Base-by-base conservation (phyloP, 1,140 invertebrate species). In the Pinna nobilis region DNA sequence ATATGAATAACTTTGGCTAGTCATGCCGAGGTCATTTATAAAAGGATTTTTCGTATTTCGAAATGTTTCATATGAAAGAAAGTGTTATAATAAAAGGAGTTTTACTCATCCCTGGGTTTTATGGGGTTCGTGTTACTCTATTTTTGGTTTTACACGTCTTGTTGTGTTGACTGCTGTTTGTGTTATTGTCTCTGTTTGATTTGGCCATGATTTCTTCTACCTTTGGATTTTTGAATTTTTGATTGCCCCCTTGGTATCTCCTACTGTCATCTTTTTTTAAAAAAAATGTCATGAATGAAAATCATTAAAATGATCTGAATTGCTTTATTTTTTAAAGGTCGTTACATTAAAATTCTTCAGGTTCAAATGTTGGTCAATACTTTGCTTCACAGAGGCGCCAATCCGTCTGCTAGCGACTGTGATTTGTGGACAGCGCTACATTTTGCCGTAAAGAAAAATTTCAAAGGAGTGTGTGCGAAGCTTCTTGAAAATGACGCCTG, bases 401-500 rank as follows among this genome's bases (percentile, higher is more conserved):
- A 80, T 51, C 80, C 82, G 0, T 82, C 81, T 0, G 67, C 79
- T 18, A 55, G 60, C 28, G 78, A 85, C 55, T 44, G 37, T 5
- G 68, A 81, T 6, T 53, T 76, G n/a, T 73, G 73, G 74, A 85
- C 84, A 33, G 77, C 84, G 4, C 69, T 86, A 32, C 84, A 86
- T 66, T 79, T 80, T 67, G 83, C 84, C 20, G 83, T 83, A 1
- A 63, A 70, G 50, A 70, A 78, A n/a, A 77, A 77, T 55, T 82
- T 83, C 41, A 80, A 78, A 68, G 80, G 81, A 18, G 81, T 86
- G 28, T 79, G 81, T 28, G 74, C 51, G 41, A 82, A 82, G 60
- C 71, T 86, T n/a, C 65, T 86, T 33, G 83, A 85, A 23, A 75
- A 80, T 53, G 81, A 86, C 28, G 84, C 83, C 20, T 67, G 77